Evolutionary conservation across 2,888 invertebrate genomes (phyloP).

Genomic region (Allophyes oxyacanthae): DNA sequence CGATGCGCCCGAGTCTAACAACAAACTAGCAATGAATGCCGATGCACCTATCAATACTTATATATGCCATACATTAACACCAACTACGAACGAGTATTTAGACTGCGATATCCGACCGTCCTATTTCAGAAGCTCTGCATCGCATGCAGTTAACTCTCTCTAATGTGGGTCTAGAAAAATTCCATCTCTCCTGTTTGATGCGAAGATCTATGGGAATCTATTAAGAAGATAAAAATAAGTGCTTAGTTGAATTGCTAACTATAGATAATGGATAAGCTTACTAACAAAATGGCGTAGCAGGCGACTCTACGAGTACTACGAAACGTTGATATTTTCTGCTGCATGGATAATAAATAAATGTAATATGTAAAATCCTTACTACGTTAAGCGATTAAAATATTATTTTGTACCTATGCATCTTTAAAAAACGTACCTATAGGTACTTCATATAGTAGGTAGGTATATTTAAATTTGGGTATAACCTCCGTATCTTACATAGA

Average conservation of each 20-base stretch:
- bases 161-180: slow-evolving; percentile 39
- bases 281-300: not conserved
- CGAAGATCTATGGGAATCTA: not conserved
- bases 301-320: no score
- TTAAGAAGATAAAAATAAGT: not conserved
- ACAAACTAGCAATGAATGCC: slow-evolving; percentile 79
- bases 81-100: slow-evolving; percentile 61
- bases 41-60: slow-evolving; percentile 78
- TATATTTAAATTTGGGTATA: no score
- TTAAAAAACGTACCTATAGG: no score
- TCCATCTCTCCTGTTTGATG: slow-evolving; percentile 8
- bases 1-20: slow-evolving; percentile 69
- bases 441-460: no score
- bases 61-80: slow-evolving; percentile 76
- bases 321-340: no score
- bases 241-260: not conserved
- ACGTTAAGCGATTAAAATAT: no score
- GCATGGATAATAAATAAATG: no score
- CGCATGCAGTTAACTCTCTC: slow-evolving; percentile 41
- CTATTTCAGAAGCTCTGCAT: slow-evolving; percentile 35
- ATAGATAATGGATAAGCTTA: not conserved
- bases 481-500: no score
- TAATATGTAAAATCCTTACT: no score
- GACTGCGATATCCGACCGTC: slow-evolving; percentile 46
- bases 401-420: no score